Conservation (phyloP, 1,140 invertebrate species). For the Heliconius hewitsoni region DNA sequence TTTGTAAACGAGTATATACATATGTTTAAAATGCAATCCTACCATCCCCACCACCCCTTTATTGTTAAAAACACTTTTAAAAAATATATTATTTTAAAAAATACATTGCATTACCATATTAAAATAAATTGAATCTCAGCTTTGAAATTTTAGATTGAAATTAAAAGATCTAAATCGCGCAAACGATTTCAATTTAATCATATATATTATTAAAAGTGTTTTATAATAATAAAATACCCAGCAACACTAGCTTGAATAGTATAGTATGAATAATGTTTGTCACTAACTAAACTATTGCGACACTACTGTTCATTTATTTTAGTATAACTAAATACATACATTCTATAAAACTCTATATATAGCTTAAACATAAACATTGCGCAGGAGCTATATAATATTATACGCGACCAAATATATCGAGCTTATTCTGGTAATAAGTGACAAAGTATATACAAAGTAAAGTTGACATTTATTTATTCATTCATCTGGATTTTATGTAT, state of each 20-base stretch:
- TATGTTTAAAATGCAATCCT: conserved; percentile 20
- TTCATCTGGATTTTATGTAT: background rate
- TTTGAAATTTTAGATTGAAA: too few species aligned
- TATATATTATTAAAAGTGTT: conserved; percentile 35
- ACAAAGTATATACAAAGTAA: conserved; percentile 14
- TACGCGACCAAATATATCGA: conserved; percentile 29
- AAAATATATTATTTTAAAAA: conserved; percentile 1
- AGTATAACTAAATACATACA: background rate
- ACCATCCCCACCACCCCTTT: conserved; percentile 14
- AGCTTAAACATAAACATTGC: conserved; percentile 17
- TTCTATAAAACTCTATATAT: conserved; percentile 15
- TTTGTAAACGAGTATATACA: background rate
- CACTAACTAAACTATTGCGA: conserved; percentile 23
- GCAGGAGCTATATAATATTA: conserved; percentile 33
- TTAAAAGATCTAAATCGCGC: too few species aligned
- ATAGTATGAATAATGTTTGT: conserved; percentile 17
- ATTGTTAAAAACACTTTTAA: conserved; percentile 37
- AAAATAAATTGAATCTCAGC: too few species aligned
- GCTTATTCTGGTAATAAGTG: conserved; percentile 31
- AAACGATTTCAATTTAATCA: background rate
- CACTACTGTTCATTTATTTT: conserved; percentile 15
- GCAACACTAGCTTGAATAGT: conserved; percentile 23
- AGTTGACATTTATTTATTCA: conserved; percentile 2
- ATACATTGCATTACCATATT: too few species aligned
- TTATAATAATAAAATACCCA: conserved; percentile 25